These are phyloP conservation scores for Antedon mediterranea DNA, from an alignment of 53 echinoderm and acorn worm genomes.

Conservation along the genomic window DNA sequence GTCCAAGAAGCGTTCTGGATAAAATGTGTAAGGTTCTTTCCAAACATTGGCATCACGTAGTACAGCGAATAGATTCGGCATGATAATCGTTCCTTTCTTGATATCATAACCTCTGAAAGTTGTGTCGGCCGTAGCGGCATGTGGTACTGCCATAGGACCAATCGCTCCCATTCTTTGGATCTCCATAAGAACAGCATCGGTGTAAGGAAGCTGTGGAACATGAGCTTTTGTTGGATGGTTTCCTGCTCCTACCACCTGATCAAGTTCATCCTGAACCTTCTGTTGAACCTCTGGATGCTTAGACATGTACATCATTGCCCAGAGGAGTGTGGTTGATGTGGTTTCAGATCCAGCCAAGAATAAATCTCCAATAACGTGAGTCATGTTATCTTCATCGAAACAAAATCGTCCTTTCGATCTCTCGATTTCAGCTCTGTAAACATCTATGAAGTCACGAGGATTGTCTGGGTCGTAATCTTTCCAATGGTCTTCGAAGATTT, in stretches of 20 bases:
- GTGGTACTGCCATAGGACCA: slow-evolving; percentile 33
- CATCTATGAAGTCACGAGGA: slow-evolving; percentile 31
- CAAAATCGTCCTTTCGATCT: background rate
- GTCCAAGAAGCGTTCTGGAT: slow-evolving; percentile 39
- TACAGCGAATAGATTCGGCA: slow-evolving; percentile 38
- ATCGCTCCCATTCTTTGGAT: slow-evolving; percentile 31
- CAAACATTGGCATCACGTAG: slow-evolving; percentile 34
- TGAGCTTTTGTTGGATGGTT: slow-evolving; percentile 26
- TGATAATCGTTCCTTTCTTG: slow-evolving; percentile 33
- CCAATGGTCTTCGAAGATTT: slow-evolving; percentile 20
- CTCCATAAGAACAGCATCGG: slow-evolving; percentile 36
- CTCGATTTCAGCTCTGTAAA: slow-evolving; percentile 10
- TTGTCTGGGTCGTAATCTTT: slow-evolving; percentile 13
- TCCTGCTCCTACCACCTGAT: slow-evolving; percentile 21
- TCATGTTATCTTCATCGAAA: slow-evolving; percentile 1
- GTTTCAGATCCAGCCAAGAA: background rate
- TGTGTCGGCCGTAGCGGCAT: slow-evolving; percentile 22
- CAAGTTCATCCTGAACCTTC: slow-evolving; percentile 41
- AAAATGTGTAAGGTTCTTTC: slow-evolving; percentile 36
- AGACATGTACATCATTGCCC: background rate
- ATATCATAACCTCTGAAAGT: slow-evolving; percentile 17
- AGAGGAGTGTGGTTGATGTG: slow-evolving; percentile 1
- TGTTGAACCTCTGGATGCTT: slow-evolving; percentile 19
- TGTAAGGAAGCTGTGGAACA: slow-evolving; percentile 27
- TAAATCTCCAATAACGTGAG: background rate